Evolutionary conservation across 2,888 invertebrate species (phyloP).

Genomic region (Lasius platythorax): DNA sequence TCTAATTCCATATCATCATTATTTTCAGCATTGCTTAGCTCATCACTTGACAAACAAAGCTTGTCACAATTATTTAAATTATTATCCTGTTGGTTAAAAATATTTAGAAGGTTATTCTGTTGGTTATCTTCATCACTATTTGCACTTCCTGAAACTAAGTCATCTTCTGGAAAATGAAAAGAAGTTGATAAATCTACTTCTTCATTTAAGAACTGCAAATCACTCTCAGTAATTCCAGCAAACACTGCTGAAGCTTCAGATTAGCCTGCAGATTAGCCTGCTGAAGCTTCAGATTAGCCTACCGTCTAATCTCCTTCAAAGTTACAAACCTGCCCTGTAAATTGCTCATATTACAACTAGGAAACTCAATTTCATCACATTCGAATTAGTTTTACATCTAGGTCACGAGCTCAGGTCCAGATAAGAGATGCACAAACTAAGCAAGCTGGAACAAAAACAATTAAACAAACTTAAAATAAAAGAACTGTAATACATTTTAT

Average conservation of each 20-base stretch:
- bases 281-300: not conserved
- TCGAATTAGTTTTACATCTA: not conserved
- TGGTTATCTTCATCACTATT: too few relatives aligned
- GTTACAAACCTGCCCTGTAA: not conserved
- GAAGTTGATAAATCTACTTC: too few relatives aligned
- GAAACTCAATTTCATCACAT: not conserved
- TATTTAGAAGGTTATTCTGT: too few relatives aligned
- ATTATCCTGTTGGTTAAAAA: too few relatives aligned
- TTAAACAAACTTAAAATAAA: conserved; percentile 1
- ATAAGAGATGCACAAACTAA: not conserved
- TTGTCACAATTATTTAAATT: too few relatives aligned
- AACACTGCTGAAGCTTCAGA: not conserved
- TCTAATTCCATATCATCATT: too few relatives aligned
- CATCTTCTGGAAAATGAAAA: too few relatives aligned
- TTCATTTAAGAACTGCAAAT: not conserved
- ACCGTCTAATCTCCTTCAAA: not conserved
- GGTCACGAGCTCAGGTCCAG: not conserved
- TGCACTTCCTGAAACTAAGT: too few relatives aligned
- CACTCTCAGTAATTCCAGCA: not conserved
- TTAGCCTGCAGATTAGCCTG: not conserved
- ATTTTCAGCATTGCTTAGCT: too few relatives aligned
- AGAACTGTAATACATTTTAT: not conserved
- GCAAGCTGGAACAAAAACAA: not conserved
- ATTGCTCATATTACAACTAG: not conserved
- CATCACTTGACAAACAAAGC: too few relatives aligned